Evolutionary conservation across 2,888 invertebrate species (phyloP).

Genomic region (Sepiola atlantica): DNA sequence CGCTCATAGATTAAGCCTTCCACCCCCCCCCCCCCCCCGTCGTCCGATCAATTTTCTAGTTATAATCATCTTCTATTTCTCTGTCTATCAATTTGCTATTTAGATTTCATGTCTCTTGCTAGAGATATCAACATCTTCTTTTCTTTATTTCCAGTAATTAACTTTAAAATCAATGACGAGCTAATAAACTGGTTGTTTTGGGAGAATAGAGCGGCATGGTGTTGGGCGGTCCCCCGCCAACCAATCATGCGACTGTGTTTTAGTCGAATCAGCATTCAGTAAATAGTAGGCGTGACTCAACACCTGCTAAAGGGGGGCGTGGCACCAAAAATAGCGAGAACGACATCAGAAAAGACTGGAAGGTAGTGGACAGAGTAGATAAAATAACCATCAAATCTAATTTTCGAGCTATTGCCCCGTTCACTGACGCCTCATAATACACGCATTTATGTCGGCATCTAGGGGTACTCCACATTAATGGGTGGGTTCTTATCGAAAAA

Average conservation of each 20-base stretch:
- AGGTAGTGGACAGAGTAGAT: neutral
- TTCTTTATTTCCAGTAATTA: neutral
- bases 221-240: neutral
- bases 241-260: neutral
- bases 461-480: neutral
- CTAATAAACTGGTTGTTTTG: constrained; percentile 9
- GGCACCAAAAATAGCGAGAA: neutral
- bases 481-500: neutral
- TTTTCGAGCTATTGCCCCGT: neutral
- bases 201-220: neutral
- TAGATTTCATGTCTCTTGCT: neutral
- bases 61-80: neutral
- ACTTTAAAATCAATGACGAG: neutral
- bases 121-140: neutral
- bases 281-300: neutral
- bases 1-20: neutral
- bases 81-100: neutral
- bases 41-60: neutral
- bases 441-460: neutral
- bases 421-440: neutral
- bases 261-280: neutral
- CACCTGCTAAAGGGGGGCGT: neutral
- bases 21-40: neutral
- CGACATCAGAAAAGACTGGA: neutral
- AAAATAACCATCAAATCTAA: neutral